Evolutionary conservation across 1,140 invertebrate species (phyloP).

Genomic region (Lordiphosa clarofinis): DNA sequence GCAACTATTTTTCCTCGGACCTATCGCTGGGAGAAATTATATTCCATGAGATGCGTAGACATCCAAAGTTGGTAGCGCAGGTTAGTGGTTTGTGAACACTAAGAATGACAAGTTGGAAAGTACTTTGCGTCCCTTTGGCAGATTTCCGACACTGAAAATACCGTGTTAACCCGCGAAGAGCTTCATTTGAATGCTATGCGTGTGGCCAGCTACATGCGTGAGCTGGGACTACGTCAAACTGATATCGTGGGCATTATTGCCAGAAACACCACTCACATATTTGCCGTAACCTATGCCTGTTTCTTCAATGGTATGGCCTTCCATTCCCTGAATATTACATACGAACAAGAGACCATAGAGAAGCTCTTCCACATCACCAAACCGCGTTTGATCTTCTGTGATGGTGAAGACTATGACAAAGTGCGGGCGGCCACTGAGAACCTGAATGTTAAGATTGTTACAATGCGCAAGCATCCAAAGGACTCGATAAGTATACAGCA

Average conservation of each 20-base stretch:
- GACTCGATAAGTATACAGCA: constrained; percentile 38
- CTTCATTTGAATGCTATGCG: constrained; percentile 43
- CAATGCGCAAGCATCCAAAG: constrained; percentile 44
- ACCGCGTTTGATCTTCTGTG: constrained; percentile 63
- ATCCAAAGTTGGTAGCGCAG: constrained; percentile 53
- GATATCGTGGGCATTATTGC: constrained; percentile 63
- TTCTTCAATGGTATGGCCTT: constrained; percentile 68
- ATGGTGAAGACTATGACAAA: constrained; percentile 54
- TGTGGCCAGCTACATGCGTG: constrained; percentile 47
- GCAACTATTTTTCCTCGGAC: constrained; percentile 33
- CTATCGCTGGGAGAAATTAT: constrained; percentile 59
- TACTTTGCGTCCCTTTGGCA: background rate
- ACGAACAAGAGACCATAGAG: constrained; percentile 41
- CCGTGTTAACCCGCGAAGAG: constrained; percentile 38
- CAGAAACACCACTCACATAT: constrained; percentile 56
- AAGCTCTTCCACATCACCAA: constrained; percentile 50
- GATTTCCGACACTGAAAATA: constrained; percentile 61
- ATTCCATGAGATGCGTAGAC: constrained; percentile 54
- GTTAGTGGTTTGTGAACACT: constrained; percentile 3
- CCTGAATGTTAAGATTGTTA: constrained; percentile 39
- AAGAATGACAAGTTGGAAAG: fast-evolving
- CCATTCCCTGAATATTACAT: constrained; percentile 46
- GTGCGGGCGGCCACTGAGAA: constrained; percentile 29
- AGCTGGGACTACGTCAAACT: constrained; percentile 33
- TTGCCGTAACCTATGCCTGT: constrained; percentile 51